Conservation (phyloP, 2,797 vertebrate genomes). For the Lepidocolaptes lacrymiger region DNA sequence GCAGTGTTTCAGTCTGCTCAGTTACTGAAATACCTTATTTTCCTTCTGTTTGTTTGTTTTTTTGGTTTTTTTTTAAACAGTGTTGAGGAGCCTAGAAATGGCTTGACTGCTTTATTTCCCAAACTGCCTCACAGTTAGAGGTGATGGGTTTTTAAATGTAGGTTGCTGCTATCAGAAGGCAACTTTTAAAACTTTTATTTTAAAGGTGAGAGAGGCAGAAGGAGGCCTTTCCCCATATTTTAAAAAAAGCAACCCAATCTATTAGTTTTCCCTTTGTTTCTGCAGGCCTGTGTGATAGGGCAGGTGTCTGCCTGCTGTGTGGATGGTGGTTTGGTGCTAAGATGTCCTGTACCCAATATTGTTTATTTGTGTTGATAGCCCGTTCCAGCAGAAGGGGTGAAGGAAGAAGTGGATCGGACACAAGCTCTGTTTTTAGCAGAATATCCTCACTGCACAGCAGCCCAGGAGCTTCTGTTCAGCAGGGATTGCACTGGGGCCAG, state of each 20-base stretch:
- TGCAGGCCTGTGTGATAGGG: not conserved
- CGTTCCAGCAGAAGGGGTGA: not conserved
- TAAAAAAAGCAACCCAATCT: not conserved
- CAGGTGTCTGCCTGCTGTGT: not conserved
- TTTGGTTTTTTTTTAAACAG: not conserved
- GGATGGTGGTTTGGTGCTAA: not conserved
- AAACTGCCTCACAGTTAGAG: not conserved
- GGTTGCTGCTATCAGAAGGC: not conserved
- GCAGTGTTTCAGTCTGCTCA: not conserved
- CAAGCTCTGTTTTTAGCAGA: not conserved
- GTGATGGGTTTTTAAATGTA: not conserved
- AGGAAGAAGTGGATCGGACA: not conserved
- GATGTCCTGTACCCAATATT: not conserved
- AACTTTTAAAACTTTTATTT: not conserved
- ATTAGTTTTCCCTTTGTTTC: not conserved
- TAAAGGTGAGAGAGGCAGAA: not conserved
- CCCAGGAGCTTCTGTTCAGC: not conserved
- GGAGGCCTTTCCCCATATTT: not conserved
- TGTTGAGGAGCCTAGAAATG: not conserved
- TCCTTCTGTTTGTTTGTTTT: not conserved
- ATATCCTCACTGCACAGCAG: not conserved
- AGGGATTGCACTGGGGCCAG: fast-evolving
- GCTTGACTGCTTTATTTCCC: not conserved
- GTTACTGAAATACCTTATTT: not conserved
- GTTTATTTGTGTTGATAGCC: not conserved